These are phyloP conservation scores for Pterocles gutturalis DNA, from an alignment of 2,113 vertebrate species.

Conservation along the genomic window DNA sequence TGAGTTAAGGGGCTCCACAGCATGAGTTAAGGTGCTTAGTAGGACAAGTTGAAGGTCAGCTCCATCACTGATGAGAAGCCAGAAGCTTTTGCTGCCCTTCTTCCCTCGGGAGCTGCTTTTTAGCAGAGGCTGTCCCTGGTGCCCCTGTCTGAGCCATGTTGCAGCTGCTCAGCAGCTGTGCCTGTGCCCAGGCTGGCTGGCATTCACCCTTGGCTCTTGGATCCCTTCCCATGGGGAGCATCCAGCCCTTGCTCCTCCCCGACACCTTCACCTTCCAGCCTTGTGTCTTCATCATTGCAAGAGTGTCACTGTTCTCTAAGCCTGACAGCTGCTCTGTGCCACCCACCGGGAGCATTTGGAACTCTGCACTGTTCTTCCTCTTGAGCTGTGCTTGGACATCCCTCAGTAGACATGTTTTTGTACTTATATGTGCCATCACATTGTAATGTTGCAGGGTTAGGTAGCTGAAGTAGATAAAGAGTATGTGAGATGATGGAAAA, in stretches of 20 bases:
- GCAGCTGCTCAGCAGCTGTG: background rate
- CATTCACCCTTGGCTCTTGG: background rate
- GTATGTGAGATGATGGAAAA: background rate
- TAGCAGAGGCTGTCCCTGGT: background rate
- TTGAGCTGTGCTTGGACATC: background rate
- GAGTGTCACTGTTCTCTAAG: background rate
- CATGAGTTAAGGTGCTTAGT: background rate
- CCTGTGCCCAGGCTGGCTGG: background rate
- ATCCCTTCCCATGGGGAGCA: background rate
- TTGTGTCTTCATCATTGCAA: background rate
- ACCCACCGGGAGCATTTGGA: rapidly evolving
- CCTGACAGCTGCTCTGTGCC: background rate
- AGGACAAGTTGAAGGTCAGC: background rate
- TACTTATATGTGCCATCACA: background rate
- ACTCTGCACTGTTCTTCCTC: background rate
- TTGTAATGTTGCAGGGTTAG: background rate
- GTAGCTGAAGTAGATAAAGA: background rate
- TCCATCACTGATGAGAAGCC: background rate
- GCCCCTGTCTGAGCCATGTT: background rate
- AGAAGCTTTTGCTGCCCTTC: background rate
- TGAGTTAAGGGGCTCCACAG: background rate
- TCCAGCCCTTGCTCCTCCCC: background rate
- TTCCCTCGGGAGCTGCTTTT: background rate
- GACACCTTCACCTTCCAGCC: background rate
- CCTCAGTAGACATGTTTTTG: background rate